A percentile compares a stretch with the other conserved stretches of the same genome.
Conservation (phyloP, 2,888 invertebrate genomes). For the Epiblema foenella region DNA sequence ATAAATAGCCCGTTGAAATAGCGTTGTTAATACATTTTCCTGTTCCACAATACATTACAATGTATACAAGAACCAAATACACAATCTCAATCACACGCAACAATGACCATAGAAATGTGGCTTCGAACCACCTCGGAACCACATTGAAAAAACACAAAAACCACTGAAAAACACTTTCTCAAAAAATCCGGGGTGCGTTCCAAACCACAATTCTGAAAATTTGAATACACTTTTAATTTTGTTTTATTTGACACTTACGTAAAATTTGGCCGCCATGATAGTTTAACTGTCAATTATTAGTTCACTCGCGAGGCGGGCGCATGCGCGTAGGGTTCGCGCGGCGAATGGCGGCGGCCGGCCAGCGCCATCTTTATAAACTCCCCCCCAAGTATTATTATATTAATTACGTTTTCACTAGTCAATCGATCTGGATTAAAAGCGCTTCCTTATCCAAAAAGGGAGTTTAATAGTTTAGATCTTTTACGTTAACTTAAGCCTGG, state of each 20-base stretch:
- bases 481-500: background rate
- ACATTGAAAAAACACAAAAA: conserved; percentile 47
- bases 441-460: conserved; percentile 66
- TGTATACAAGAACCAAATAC: conserved; percentile 42
- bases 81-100: conserved; percentile 59
- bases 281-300: conserved; percentile 71
- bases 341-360: conserved; percentile 71
- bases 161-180: conserved; percentile 47
- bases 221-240: conserved; percentile 64
- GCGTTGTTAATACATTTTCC: conserved; percentile 22
- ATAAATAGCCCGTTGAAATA: background rate
- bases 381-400: conserved; percentile 80
- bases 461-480: conserved; percentile 24
- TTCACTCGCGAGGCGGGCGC: conserved; percentile 76
- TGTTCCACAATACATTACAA: conserved; percentile 45
- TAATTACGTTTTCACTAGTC: conserved; percentile 81
- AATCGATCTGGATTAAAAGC: conserved; percentile 70
- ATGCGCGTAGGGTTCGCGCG: conserved; percentile 76
- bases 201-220: conserved; percentile 60
- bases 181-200: conserved; percentile 69
- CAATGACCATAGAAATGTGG: conserved; percentile 74
- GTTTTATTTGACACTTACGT: conserved; percentile 80
- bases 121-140: conserved; percentile 69
- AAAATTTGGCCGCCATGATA: conserved; percentile 81
- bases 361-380: conserved; percentile 74